phyloP scores from a whole-genome alignment of 2,888 invertebrate species.

The Hoplodrina blanda region DNA sequence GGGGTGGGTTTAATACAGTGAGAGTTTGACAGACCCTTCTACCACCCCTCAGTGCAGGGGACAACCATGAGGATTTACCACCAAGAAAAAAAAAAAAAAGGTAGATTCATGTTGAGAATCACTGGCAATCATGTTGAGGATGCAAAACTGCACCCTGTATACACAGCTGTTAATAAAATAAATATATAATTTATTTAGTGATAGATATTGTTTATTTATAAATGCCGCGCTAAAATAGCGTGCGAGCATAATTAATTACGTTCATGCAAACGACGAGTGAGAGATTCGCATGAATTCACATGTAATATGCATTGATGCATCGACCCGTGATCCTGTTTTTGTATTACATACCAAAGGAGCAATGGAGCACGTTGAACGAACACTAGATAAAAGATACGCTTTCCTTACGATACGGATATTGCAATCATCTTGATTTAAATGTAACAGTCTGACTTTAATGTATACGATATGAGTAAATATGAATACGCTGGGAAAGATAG shows the following conservation, averaged over 20 bases:
- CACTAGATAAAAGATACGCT: conserved; percentile 70
- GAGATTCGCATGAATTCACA: conserved; percentile 68
- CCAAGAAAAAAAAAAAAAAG: no score
- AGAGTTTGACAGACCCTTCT: no score
- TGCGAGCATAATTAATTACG: conserved; percentile 49
- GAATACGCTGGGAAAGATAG: conserved; percentile 42
- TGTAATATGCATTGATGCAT: conserved; percentile 66
- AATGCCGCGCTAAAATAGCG: conserved; percentile 55
- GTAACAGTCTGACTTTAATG: conserved; percentile 54
- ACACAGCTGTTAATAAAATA: conserved; percentile 34
- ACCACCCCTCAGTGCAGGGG: no score
- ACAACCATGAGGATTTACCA: no score
- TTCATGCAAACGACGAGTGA: conserved; percentile 68
- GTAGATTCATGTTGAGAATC: no score
- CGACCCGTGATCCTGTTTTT: conserved; percentile 68
- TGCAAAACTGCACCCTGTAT: background rate
- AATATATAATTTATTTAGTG: conserved; percentile 32
- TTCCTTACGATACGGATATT: conserved; percentile 64
- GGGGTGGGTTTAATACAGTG: no score
- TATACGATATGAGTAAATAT: conserved; percentile 42
- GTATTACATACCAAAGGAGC: conserved; percentile 70
- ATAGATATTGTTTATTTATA: conserved; percentile 61
- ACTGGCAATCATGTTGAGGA: no score
- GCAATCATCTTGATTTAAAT: conserved; percentile 61
- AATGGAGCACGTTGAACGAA: conserved; percentile 66